Percentiles rank a stretch among this genome's conserved stretches.
Conservation (phyloP, 1,140 invertebrate genomes). For the Zaprionus lachaisei region DNA sequence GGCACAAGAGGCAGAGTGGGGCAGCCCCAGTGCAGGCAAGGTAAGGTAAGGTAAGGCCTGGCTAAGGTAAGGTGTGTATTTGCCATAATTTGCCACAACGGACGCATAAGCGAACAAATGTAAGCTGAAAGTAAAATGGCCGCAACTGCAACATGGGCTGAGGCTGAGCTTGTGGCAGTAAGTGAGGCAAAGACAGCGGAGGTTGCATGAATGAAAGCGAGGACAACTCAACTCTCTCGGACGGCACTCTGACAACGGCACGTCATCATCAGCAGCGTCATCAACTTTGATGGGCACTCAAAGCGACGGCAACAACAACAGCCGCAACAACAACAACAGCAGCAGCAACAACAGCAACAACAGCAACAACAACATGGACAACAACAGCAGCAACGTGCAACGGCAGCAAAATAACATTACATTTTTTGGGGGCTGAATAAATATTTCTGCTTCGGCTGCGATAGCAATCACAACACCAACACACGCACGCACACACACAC, state of each 20-base stretch:
- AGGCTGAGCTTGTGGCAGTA: background rate
- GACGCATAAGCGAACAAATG: constrained; percentile 58
- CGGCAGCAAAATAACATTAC: constrained; percentile 55
- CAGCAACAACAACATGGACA: constrained; percentile 18
- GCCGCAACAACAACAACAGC: constrained; percentile 27
- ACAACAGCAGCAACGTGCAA: constrained; percentile 38
- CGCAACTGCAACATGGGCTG: background rate
- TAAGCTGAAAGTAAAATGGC: constrained; percentile 40
- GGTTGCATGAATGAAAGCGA: constrained; percentile 74
- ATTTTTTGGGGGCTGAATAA: constrained; percentile 82
- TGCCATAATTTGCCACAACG: constrained; percentile 84
- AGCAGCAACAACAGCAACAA: constrained; percentile 21
- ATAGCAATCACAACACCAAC: constrained; percentile 70
- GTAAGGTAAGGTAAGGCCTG: constrained; percentile 14
- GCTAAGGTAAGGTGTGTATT: constrained; percentile 80
- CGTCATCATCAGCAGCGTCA: constrained; percentile 74
- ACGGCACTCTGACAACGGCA: constrained; percentile 61
- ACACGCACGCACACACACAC: constrained; percentile 42
- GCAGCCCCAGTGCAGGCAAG: background rate
- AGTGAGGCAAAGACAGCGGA: background rate
- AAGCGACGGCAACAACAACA: constrained; percentile 36
- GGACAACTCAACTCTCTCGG: constrained; percentile 57
- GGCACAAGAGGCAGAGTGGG: no score
- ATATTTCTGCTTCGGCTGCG: constrained; percentile 73
- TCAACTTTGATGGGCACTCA: constrained; percentile 70